A percentile compares a stretch with the other conserved stretches of the same genome.
Conservation (phyloP, 2,113 vertebrate genomes). For the Okapia johnstoni region DNA sequence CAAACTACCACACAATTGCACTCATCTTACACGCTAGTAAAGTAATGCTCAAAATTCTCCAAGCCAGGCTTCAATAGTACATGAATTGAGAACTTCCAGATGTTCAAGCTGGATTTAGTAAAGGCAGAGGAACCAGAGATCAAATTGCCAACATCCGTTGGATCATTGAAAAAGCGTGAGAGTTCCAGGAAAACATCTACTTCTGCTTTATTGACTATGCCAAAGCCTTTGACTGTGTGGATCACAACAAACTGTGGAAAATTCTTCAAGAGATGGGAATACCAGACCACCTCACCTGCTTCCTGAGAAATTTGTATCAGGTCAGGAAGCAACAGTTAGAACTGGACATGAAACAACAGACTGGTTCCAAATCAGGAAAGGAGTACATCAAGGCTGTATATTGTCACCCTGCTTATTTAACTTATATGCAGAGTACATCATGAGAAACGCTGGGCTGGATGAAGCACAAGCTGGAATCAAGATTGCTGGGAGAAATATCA, state of each 20-base stretch:
- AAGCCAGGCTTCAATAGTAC: not conserved
- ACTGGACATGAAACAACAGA: not conserved
- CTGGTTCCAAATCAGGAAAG: not conserved
- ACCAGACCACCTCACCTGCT: not conserved
- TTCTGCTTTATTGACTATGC: not conserved
- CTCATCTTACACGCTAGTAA: not conserved
- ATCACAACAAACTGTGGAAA: not conserved
- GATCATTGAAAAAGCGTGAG: not conserved
- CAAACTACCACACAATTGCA: not conserved
- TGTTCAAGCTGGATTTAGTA: not conserved
- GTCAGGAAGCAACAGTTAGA: not conserved
- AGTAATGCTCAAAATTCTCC: not conserved
- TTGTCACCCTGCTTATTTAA: not conserved
- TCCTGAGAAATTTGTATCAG: not conserved
- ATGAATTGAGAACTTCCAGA: accelerated
- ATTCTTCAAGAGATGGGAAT: not conserved
- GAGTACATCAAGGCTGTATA: not conserved
- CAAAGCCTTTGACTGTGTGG: not conserved
- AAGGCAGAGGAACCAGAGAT: not conserved
- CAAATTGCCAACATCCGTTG: not conserved
- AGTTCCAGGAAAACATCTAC: not conserved
- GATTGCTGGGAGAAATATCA: not conserved
- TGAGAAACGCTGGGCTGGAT: accelerated
- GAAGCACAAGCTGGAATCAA: not conserved
- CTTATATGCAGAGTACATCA: not conserved